These are phyloP conservation scores for Aporophyla lueneburgensis DNA, from an alignment of 2,888 invertebrate genomes.

Conservation along the genomic window DNA sequence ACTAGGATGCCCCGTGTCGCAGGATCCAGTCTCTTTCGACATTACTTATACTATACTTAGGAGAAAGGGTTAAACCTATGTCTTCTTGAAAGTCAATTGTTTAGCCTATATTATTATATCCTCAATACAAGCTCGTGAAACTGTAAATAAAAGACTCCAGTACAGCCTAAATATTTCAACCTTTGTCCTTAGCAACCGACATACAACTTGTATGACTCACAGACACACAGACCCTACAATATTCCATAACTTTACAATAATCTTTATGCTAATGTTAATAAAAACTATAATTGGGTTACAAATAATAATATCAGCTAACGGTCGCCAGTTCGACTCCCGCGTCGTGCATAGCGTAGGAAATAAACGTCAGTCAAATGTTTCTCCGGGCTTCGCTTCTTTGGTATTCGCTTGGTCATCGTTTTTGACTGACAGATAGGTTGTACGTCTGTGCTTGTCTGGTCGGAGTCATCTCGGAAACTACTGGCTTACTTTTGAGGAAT, in stretches of 20 bases:
- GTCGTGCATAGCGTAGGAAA: constrained; percentile 68
- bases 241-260: constrained; percentile 18
- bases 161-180: neutral
- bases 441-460: constrained; percentile 42
- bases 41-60: too few species aligned
- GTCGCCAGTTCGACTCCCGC: constrained; percentile 54
- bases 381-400: constrained; percentile 35
- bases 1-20: too few species aligned
- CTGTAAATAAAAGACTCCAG: neutral
- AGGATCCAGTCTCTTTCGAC: too few species aligned
- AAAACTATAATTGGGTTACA: constrained; percentile 55
- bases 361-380: constrained; percentile 62
- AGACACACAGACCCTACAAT: constrained; percentile 19
- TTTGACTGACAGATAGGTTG: constrained; percentile 55
- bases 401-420: constrained; percentile 65
- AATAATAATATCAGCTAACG: constrained; percentile 59
- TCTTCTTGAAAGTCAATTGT: too few species aligned
- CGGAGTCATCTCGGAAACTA: constrained; percentile 54
- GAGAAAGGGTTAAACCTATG: too few species aligned
- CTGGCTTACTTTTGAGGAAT: constrained; percentile 50
- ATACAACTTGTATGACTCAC: neutral
- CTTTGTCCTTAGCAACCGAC: neutral
- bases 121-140: neutral
- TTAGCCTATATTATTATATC: too few species aligned
- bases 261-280: constrained; percentile 31